These are phyloP conservation scores for Drosophila navojoa DNA, from an alignment of 1,140 invertebrate genomes.

Conservation along the genomic window DNA sequence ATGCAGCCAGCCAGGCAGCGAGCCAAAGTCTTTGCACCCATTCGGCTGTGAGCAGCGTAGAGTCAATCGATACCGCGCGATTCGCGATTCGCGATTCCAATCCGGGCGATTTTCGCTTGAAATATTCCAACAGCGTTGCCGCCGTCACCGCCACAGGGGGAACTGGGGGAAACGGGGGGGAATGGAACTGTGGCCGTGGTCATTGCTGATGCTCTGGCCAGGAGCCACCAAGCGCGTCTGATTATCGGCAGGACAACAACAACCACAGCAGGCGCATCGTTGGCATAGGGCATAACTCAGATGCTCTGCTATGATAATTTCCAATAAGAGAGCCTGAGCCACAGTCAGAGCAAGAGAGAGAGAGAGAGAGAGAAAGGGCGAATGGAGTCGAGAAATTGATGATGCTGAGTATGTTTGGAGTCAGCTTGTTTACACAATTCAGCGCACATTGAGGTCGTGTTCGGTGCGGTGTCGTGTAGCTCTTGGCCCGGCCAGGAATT, in stretches of 20 bases:
- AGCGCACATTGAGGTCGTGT: conserved; percentile 79
- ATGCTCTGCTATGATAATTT: conserved; percentile 83
- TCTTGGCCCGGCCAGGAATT: conserved; percentile 18
- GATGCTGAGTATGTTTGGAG: conserved; percentile 81
- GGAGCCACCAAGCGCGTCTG: conserved; percentile 78
- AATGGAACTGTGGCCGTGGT: conserved; percentile 17
- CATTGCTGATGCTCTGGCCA: conserved; percentile 16
- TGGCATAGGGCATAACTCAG: conserved; percentile 80
- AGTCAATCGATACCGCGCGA: conserved; percentile 76
- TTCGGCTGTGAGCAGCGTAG: conserved; percentile 15
- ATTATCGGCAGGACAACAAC: conserved; percentile 76
- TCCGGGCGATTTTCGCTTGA: conserved; percentile 74
- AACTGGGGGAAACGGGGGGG: not conserved
- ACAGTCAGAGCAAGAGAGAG: not conserved
- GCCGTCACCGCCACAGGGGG: conserved; percentile 37
- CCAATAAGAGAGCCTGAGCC: conserved; percentile 52
- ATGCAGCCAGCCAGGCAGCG: conserved; percentile 27
- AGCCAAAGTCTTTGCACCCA: conserved; percentile 39
- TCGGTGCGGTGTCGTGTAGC: conserved; percentile 30
- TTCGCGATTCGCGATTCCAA: conserved; percentile 47
- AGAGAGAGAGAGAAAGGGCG: not conserved
- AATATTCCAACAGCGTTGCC: conserved; percentile 70
- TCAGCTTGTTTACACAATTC: conserved; percentile 83
- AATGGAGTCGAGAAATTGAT: conserved; percentile 68
- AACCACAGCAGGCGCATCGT: conserved; percentile 24